Base-by-base conservation (phyloP, 1,140 invertebrate species). In the Penaeus chinensis region DNA sequence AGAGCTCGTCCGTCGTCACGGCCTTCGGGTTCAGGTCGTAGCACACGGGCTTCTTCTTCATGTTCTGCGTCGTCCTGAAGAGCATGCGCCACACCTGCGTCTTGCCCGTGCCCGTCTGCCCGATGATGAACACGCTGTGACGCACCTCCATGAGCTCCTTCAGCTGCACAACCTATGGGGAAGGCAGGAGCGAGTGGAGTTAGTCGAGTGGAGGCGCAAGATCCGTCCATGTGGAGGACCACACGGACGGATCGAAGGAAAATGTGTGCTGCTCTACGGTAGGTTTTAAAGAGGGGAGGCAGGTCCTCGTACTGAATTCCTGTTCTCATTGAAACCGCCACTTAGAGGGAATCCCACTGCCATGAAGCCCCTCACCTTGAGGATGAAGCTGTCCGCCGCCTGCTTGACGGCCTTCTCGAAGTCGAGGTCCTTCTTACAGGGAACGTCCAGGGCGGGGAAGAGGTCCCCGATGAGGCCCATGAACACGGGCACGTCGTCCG, bases 1-100 rank as follows among this genome's bases (percentile, higher is more conserved):
- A 99, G n/a, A 99, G 93, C 93, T 99, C 98, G 92, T 99, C 98
- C 92, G 99, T 99, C 10, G 97, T 99, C 0, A 99, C 98, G 27
- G 98, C 91, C 74, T 91, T 91, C 3, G 98, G 98, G 93, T 99
- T 98, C 27, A 99, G 93, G 93, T 99, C 98, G 91, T 97, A 96
- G 90, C 95, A 98, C 62, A 97, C 93, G 3, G 98, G 98, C 92
- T 97, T 98, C 91, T 95, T 94, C 91, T 96, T 97, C 87, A 97
- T 94, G 92, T 98, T 98, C 91, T 96, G 95, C 92, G 99, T 98
- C 1, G 98, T 98, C 92, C 95, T 95, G 91, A 96, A 96, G 18
- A 99, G 93, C 0, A 97, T 96, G 93, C 97, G 97, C 97, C 98
- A 99, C 13, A 99, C 97, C 94, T 97, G 95, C 47, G 97, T 98